Evolutionary conservation across 2,888 invertebrate species (phyloP).

Genomic region (Chelonus formosanus): DNA sequence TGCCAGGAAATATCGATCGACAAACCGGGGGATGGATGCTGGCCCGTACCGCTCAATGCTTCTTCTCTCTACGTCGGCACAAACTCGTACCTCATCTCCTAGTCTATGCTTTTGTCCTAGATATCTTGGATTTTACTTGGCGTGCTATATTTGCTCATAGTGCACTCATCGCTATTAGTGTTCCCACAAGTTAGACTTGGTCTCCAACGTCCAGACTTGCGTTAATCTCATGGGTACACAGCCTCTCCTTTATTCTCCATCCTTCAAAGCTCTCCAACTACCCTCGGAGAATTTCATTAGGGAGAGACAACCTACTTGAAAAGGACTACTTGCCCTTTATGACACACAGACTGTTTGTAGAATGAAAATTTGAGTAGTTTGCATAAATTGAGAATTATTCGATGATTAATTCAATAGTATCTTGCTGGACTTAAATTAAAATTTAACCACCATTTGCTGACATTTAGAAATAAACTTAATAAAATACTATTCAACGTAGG

Average conservation of each 20-base stretch:
- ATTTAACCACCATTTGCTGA: too few species aligned
- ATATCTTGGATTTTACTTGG: conserved; percentile 48
- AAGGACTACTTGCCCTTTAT: conserved; percentile 4
- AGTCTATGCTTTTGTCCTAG: conserved; percentile 42
- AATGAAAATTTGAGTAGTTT: too few species aligned
- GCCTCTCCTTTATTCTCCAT: neutral
- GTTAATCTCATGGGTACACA: conserved; percentile 2
- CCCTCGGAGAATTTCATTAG: conserved; percentile 35
- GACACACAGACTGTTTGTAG: too few species aligned
- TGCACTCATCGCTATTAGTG: neutral
- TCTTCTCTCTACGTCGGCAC: conserved; percentile 30
- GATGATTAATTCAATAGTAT: too few species aligned
- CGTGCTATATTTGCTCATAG: neutral
- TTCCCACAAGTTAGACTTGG: neutral
- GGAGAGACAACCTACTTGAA: conserved; percentile 9
- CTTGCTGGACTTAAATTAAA: too few species aligned
- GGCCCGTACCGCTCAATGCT: conserved; percentile 45
- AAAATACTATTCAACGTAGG: too few species aligned
- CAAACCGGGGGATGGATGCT: conserved; percentile 57
- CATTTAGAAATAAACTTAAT: too few species aligned
- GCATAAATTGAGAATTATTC: too few species aligned
- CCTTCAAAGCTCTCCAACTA: neutral
- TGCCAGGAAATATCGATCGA: conserved; percentile 64
- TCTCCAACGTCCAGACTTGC: neutral
- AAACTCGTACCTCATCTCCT: conserved; percentile 22